These are phyloP conservation scores for Ophioninae sp. DNA, from an alignment of 2,888 invertebrate species.

Conservation along the genomic window DNA sequence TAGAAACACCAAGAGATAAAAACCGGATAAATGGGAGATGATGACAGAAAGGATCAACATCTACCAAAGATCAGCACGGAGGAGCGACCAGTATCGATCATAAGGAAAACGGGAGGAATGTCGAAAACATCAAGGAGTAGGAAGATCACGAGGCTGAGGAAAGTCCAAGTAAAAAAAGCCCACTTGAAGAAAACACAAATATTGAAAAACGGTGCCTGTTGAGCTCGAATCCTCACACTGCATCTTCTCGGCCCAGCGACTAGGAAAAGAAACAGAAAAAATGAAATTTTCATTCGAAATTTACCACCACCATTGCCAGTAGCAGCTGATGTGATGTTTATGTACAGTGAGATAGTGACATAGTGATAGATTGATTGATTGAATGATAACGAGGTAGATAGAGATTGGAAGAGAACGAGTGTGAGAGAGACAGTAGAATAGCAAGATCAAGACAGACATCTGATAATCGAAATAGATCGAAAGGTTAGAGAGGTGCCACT, in stretches of 20 bases:
- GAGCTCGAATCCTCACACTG: neutral
- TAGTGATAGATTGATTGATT: neutral
- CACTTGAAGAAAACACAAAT: neutral
- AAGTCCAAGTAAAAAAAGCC: neutral
- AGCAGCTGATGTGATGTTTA: slow-evolving; percentile 77
- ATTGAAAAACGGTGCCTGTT: slow-evolving; percentile 9
- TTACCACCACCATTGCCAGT: slow-evolving; percentile 79
- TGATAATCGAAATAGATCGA: neutral
- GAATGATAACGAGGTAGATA: slow-evolving; percentile 20
- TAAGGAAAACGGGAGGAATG: neutral
- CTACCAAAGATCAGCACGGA: neutral
- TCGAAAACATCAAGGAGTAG: neutral
- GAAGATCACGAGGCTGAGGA: neutral
- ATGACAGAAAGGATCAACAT: neutral
- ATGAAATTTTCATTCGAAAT: slow-evolving; percentile 50
- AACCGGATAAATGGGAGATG: no score
- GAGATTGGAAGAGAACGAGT: slow-evolving; percentile 30
- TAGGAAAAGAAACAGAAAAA: slow-evolving; percentile 13
- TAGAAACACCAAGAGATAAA: neutral
- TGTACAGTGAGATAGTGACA: slow-evolving; percentile 35
- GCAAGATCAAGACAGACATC: neutral
- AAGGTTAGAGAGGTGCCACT: slow-evolving; percentile 76
- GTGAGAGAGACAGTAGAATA: neutral
- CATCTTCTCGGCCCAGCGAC: neutral
- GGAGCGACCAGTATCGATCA: neutral